These are phyloP conservation scores for Oriolus oriolus DNA, from an alignment of 2,113 vertebrate species.

Conservation along the genomic window DNA sequence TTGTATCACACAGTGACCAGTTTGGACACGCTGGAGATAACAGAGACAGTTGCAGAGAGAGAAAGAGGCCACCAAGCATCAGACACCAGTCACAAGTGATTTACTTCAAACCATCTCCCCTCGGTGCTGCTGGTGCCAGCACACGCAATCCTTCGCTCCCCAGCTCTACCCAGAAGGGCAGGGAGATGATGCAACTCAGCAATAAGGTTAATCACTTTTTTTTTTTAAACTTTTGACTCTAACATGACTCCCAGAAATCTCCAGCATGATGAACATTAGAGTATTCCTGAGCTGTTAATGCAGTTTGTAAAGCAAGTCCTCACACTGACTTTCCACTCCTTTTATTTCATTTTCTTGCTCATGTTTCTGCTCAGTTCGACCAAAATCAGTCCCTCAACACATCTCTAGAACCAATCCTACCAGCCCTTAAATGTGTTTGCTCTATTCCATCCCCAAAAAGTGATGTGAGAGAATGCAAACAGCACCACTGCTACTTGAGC, in stretches of 20 bases:
- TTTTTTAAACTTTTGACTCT: not conserved
- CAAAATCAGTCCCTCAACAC: not conserved
- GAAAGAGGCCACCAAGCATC: not conserved
- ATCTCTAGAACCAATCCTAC: not conserved
- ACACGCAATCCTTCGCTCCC: not conserved
- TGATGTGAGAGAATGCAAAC: not conserved
- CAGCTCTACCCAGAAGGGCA: not conserved
- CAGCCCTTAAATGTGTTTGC: not conserved
- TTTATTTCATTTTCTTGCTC: not conserved
- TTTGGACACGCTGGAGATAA: not conserved
- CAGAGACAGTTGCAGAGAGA: not conserved
- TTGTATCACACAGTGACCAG: not conserved
- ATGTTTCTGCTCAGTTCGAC: not conserved
- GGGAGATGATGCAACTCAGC: not conserved
- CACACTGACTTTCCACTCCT: rapidly evolving
- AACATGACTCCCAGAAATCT: not conserved
- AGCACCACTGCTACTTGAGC: not conserved
- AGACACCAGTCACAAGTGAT: not conserved
- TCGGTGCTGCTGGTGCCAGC: not conserved
- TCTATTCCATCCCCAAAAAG: not conserved
- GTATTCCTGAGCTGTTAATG: not conserved
- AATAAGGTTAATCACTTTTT: not conserved
- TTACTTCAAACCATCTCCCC: not conserved
- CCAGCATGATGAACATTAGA: not conserved
- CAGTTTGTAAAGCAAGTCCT: not conserved